Percentiles rank a stretch among this genome's conserved stretches.
Evolutionary conservation across 92 coral and sea anemone genomes (phyloP).

Genomic region (Scolanthus callimorphus): DNA sequence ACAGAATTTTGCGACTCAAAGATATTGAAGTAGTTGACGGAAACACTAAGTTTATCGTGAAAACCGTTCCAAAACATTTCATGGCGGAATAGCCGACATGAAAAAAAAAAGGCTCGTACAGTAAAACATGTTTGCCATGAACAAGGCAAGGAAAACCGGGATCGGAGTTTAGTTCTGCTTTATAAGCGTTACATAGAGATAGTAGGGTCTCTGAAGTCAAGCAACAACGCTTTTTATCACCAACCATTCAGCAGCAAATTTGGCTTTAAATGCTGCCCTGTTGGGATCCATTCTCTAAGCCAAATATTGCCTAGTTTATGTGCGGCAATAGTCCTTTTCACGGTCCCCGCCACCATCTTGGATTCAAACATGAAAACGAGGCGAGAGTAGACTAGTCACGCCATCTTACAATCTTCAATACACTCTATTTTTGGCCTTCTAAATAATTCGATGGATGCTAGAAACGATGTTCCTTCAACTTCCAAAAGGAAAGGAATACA

Average conservation of each 20-base stretch:
- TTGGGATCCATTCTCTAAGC: slow-evolving; percentile 24
- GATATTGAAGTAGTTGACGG: slow-evolving; percentile 23
- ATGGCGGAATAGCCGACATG: no score
- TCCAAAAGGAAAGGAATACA: no score
- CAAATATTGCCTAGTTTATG: slow-evolving; percentile 31
- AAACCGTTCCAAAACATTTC: slow-evolving; percentile 28
- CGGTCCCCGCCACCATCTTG: no score
- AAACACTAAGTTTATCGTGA: slow-evolving; percentile 14
- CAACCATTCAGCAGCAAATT: slow-evolving; percentile 20
- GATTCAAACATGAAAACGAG: no score
- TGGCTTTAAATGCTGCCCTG: slow-evolving; percentile 11
- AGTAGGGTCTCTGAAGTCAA: slow-evolving; percentile 3
- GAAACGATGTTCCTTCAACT: no score
- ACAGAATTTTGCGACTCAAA: slow-evolving; percentile 13
- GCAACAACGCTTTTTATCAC: slow-evolving; percentile 20
- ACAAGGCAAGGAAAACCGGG: slow-evolving; percentile 14
- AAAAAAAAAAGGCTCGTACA: slow-evolving; percentile 23
- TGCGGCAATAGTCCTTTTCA: slow-evolving; percentile 18
- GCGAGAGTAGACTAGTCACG: no score
- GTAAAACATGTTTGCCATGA: slow-evolving; percentile 39
- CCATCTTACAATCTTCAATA: no score
- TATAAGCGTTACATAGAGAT: slow-evolving; percentile 11
- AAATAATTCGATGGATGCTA: no score
- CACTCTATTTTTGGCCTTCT: no score
- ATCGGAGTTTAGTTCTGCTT: slow-evolving; percentile 17